Percentiles rank a stretch among this genome's conserved stretches.
phyloP scores from a whole-genome alignment of 2,888 invertebrate species.

The Arctia plantaginis region DNA sequence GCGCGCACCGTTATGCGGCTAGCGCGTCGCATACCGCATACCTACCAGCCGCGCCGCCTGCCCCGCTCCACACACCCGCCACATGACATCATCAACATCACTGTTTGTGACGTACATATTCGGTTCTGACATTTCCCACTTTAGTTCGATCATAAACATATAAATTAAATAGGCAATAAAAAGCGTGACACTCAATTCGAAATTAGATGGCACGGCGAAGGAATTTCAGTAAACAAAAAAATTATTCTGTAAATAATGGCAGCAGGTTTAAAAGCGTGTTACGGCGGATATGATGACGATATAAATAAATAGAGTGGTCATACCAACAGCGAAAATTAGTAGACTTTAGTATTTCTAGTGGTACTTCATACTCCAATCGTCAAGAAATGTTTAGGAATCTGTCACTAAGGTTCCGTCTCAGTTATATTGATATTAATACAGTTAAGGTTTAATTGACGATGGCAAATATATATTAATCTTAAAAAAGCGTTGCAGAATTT shows the following conservation, averaged over 20 bases:
- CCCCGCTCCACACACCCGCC: slow-evolving; percentile 31
- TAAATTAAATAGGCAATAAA: slow-evolving; percentile 55
- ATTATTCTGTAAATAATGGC: slow-evolving; percentile 41
- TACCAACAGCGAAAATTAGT: slow-evolving; percentile 29
- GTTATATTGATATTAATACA: neutral
- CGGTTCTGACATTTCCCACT: slow-evolving; percentile 49
- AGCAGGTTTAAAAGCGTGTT: slow-evolving; percentile 39
- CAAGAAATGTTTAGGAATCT: slow-evolving; percentile 16
- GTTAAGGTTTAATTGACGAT: neutral
- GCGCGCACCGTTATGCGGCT: slow-evolving; percentile 69
- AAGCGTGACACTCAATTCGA: slow-evolving; percentile 45
- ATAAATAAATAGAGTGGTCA: slow-evolving; percentile 27
- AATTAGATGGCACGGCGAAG: slow-evolving; percentile 46
- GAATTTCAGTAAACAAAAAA: slow-evolving; percentile 43
- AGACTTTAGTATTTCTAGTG: slow-evolving; percentile 18
- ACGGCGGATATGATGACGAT: slow-evolving; percentile 26
- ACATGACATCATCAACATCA: slow-evolving; percentile 63
- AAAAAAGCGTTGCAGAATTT: neutral
- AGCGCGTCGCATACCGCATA: slow-evolving; percentile 48
- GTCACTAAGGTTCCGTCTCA: neutral
- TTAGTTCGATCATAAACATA: slow-evolving; percentile 53
- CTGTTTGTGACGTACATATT: slow-evolving; percentile 59
- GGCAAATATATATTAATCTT: neutral
- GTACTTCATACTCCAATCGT: slow-evolving; percentile 36
- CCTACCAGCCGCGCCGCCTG: slow-evolving; percentile 45